Percentiles rank a stretch among this genome's conserved stretches.
Evolutionary conservation across 2,113 vertebrate species (phyloP).

Genomic region (Globicephala melas): DNA sequence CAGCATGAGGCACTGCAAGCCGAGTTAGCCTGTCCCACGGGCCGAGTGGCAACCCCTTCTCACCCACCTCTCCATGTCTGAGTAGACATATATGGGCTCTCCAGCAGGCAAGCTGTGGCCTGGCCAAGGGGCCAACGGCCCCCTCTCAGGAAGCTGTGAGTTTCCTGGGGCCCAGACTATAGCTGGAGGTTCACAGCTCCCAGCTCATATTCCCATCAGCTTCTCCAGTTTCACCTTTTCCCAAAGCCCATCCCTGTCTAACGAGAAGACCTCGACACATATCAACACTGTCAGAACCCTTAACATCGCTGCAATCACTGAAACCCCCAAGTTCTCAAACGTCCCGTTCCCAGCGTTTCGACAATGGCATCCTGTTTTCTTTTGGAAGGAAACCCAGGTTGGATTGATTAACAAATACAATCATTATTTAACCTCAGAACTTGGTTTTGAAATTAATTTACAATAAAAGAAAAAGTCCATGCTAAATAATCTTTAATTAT

Average conservation of each 20-base stretch:
- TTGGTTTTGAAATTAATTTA: conserved; percentile 81
- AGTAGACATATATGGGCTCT: not conserved
- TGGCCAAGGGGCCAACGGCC: not conserved
- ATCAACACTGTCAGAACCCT: not conserved
- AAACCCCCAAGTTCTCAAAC: conserved; percentile 40
- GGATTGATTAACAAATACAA: conserved; percentile 78
- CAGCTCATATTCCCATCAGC: not conserved
- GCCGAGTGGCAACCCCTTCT: not conserved
- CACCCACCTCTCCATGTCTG: not conserved
- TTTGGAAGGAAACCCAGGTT: conserved; percentile 79
- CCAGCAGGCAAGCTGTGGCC: not conserved
- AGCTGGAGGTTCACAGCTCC: not conserved
- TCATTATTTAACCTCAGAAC: conserved; percentile 81
- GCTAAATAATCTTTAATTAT: conserved; percentile 83
- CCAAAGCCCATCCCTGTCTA: not conserved
- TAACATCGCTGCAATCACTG: not conserved
- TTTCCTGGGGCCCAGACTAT: not conserved
- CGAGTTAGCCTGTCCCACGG: rapidly evolving
- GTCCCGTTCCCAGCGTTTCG: conserved; percentile 13
- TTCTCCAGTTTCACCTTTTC: not conserved
- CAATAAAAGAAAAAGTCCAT: conserved; percentile 45
- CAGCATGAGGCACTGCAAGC: not conserved
- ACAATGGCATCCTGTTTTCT: conserved; percentile 66
- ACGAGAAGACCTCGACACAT: not conserved
- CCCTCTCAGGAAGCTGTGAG: not conserved